Conservation (phyloP, 2,113 vertebrate genomes). For the Strix aluco region DNA sequence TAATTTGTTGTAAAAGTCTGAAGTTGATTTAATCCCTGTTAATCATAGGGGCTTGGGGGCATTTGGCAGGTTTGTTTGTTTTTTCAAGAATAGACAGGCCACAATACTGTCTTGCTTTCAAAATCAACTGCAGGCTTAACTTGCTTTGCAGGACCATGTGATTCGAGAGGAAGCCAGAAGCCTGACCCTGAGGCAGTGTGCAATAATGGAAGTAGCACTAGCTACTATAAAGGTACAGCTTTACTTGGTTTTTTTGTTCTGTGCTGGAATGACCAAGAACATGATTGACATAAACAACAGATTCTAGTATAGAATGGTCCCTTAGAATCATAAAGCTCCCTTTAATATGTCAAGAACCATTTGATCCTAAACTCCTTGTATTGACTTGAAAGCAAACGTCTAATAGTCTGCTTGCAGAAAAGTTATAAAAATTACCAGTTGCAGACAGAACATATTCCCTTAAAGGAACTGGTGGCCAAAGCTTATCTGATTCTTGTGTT, state of each 20-base stretch:
- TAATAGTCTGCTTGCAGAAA: background rate
- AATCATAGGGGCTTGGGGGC: background rate
- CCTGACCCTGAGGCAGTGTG: conserved; percentile 89
- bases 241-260: accelerated
- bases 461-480: background rate
- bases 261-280: background rate
- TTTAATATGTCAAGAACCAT: background rate
- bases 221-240: conserved; percentile 91
- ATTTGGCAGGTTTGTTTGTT: background rate
- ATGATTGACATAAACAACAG: background rate
- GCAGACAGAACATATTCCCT: background rate
- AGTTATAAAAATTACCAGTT: background rate
- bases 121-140: background rate
- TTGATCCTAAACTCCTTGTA: background rate
- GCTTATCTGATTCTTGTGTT: background rate
- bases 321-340: background rate
- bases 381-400: background rate
- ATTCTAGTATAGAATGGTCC: background rate
- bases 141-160: conserved; percentile 87
- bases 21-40: background rate
- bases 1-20: background rate
- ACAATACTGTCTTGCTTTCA: background rate
- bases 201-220: conserved; percentile 91
- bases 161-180: conserved; percentile 91
- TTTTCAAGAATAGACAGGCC: background rate